These are phyloP conservation scores for Lithophane leautieri DNA, from an alignment of 2,888 invertebrate species.

Conservation along the genomic window DNA sequence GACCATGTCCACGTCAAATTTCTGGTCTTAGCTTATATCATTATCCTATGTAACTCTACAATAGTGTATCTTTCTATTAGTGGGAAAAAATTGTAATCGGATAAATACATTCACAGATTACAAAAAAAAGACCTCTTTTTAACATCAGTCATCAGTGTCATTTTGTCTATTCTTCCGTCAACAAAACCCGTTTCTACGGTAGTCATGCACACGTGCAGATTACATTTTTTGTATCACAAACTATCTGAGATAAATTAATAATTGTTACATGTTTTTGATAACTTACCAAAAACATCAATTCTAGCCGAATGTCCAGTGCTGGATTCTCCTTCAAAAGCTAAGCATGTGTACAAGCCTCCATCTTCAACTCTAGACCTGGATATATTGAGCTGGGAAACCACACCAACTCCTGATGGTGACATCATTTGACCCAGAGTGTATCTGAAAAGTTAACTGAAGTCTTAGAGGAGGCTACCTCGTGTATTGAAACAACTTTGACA, in stretches of 20 bases:
- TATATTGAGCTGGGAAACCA: conserved; percentile 89
- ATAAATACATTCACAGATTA: too few relatives aligned
- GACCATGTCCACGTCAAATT: too few relatives aligned
- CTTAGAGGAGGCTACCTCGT: too few relatives aligned
- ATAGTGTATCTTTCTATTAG: neutral
- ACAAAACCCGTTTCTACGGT: too few relatives aligned
- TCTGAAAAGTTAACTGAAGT: conserved; percentile 64
- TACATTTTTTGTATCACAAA: neutral
- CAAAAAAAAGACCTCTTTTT: too few relatives aligned
- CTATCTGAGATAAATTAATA: neutral
- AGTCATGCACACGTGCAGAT: too few relatives aligned
- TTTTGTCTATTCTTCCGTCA: too few relatives aligned
- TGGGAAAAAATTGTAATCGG: too few relatives aligned
- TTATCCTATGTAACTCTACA: too few relatives aligned
- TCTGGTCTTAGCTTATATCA: too few relatives aligned
- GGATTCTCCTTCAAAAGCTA: conserved; percentile 85
- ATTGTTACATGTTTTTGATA: neutral
- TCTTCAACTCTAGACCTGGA: conserved; percentile 90
- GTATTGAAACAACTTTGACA: neutral
- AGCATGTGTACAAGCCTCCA: conserved; percentile 91
- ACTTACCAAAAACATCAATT: conserved; percentile 89
- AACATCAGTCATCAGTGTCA: too few relatives aligned
- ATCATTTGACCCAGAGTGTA: conserved; percentile 87
- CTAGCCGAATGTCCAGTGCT: conserved; percentile 79
- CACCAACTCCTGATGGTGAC: conserved; percentile 82